These are phyloP conservation scores for Delichon dasypus DNA, from an alignment of 2,797 vertebrate genomes.

Conservation along the genomic window DNA sequence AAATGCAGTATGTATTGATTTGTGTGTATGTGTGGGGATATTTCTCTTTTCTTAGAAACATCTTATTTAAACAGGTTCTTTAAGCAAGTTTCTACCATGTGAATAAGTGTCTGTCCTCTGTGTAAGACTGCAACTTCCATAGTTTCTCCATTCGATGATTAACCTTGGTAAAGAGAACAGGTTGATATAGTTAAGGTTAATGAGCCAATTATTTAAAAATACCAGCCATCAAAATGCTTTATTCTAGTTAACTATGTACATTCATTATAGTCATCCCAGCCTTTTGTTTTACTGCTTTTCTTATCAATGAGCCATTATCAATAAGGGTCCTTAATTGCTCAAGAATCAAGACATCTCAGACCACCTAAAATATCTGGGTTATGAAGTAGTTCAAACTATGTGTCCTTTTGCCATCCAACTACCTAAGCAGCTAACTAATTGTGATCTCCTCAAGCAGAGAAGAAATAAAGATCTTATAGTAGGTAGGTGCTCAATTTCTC, in stretches of 20 bases:
- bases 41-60: neutral
- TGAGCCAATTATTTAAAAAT: constrained; percentile 69
- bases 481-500: neutral
- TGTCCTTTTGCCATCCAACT: neutral
- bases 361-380: neutral
- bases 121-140: neutral
- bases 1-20: neutral
- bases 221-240: constrained; percentile 57
- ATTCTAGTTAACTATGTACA: constrained; percentile 47
- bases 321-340: constrained; percentile 27
- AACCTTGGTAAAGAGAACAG: constrained; percentile 64
- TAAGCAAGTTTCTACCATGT: neutral
- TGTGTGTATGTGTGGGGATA: neutral
- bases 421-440: neutral
- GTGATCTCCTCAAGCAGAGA: neutral
- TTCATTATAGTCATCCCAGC: constrained; percentile 59
- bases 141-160: constrained; percentile 41
- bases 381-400: neutral
- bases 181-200: constrained; percentile 66
- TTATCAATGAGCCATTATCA: constrained; percentile 56
- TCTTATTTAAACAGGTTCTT: neutral
- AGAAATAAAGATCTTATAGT: neutral
- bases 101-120: neutral
- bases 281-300: constrained; percentile 51
- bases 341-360: neutral